Conservation (phyloP, 2,797 vertebrate species). For the Fringilla coelebs region DNA sequence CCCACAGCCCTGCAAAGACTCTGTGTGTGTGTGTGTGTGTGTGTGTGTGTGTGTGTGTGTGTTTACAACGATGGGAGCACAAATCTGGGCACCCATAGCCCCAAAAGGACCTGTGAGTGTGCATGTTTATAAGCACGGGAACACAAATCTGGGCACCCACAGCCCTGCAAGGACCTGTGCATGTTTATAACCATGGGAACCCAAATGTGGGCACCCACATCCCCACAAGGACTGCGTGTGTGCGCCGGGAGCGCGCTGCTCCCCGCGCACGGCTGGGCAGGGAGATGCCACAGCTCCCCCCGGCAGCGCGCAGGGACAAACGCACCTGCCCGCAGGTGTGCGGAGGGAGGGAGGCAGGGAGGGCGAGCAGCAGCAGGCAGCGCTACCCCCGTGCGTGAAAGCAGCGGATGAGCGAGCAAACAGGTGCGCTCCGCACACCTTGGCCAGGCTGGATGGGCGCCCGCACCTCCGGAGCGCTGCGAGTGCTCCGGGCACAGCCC, state of each 20-base stretch:
- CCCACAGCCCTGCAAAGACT: background rate
- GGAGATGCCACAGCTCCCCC: background rate
- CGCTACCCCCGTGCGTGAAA: background rate
- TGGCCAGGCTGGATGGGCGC: background rate
- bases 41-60: too few relatives aligned
- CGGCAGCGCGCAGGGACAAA: background rate
- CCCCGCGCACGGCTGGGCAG: background rate
- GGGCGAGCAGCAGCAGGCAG: background rate
- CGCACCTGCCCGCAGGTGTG: background rate
- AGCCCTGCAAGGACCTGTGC: background rate
- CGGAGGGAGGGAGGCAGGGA: background rate
- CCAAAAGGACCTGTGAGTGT: background rate
- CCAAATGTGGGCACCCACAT: background rate
- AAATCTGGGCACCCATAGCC: too few relatives aligned
- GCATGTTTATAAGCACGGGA: too few relatives aligned
- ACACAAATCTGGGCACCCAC: too few relatives aligned
- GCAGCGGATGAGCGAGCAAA: background rate
- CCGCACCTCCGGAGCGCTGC: background rate
- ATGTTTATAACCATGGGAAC: background rate
- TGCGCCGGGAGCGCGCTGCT: background rate
- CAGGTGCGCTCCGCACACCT: slow-evolving; percentile 20
- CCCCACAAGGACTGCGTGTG: background rate
- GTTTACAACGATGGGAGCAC: too few relatives aligned
- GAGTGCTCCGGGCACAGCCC: background rate
- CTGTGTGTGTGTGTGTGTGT: too few relatives aligned